Conservation (phyloP, 2,113 vertebrate genomes). For the Chaenogobius annularis region DNA sequence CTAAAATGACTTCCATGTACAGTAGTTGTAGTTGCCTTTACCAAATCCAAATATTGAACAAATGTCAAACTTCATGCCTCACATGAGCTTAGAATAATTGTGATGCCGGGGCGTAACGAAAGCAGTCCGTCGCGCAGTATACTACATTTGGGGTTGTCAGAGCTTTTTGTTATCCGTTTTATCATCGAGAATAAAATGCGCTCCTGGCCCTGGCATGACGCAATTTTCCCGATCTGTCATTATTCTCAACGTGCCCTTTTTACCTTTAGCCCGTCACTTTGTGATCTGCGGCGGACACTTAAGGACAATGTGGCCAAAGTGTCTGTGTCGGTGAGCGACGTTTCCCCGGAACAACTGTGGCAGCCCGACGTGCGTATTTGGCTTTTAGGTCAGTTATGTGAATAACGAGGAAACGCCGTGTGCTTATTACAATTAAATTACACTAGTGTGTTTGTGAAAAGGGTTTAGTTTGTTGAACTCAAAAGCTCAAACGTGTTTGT, state of each 20-base stretch:
- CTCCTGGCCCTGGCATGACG: conserved; percentile 67
- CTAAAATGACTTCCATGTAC: conserved; percentile 62
- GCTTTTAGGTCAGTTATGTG: conserved; percentile 70
- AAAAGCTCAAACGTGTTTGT: conserved; percentile 5
- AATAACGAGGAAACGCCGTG: conserved; percentile 52
- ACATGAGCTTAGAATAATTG: conserved; percentile 26
- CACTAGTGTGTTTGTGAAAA: not conserved
- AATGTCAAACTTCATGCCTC: conserved; percentile 56
- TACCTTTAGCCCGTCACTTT: conserved; percentile 56
- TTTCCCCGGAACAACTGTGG: conserved; percentile 66
- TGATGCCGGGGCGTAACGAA: conserved; percentile 30
- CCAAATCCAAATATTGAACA: conserved; percentile 30
- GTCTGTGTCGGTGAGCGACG: conserved; percentile 54
- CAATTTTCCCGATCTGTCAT: conserved; percentile 74
- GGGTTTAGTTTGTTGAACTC: conserved; percentile 3
- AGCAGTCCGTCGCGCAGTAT: conserved; percentile 25
- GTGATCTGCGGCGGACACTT: conserved; percentile 37
- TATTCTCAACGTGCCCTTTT: conserved; percentile 60
- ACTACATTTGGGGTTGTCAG: conserved; percentile 32
- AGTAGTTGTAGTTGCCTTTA: conserved; percentile 45
- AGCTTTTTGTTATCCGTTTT: conserved; percentile 50
- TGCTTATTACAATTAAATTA: conserved; percentile 12
- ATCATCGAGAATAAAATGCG: conserved; percentile 54
- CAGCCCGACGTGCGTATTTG: conserved; percentile 69
- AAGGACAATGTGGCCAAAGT: conserved; percentile 55